Base-by-base conservation (phyloP, 2,113 vertebrate species). In the Malurus alboscapulatus region DNA sequence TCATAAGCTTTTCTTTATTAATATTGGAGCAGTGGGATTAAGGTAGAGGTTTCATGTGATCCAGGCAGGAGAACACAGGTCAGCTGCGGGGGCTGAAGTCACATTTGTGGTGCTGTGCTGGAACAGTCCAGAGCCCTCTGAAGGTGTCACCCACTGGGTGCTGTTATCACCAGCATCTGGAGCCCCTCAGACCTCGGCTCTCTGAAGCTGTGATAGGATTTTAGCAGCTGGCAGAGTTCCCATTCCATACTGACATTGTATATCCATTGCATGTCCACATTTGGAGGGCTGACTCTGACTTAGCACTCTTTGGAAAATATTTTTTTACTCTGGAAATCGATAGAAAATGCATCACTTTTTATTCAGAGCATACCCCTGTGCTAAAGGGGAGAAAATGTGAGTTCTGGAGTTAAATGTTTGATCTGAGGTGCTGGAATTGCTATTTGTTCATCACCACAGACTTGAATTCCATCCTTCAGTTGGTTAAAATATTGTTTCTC, bases 121-220 rank as follows among this genome's bases (percentile, higher is more conserved):
- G 24, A 73, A 18, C 12, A 12, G 2, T 0, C 2, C 1, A 4
- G 51, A 26, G 15, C 5, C 9, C 9, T 74, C 19, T 66, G 47
- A 15, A 66, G 16, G 7, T 1, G 1, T 45, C 38, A 58, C 16
- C 19, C 27, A 12, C 42, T 32, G 47, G 14, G 20, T 83, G 36
- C n/a, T 71, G 9, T 8, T 66, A 14, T 40, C 30, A 16, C 9
- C 51, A 75, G 25, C n/a, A 75, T 38, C 18, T 19, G 57, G 25
- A 82, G 34, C 18, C 22, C 44, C 54, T 65, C 44, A 55, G 17
- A 50, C 25, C 14, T 36, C 12, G 6, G 13, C 7, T 65, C 45
- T 47, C 63, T 73, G n/a, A 51, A 76, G 9, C 21, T 65, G 5
- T n/a, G 24, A 36, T 29, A 29, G 7, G 32, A 84, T 88, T 88